phyloP scores from a whole-genome alignment of 2,113 vertebrate species.

The Crotalus viridis region DNA sequence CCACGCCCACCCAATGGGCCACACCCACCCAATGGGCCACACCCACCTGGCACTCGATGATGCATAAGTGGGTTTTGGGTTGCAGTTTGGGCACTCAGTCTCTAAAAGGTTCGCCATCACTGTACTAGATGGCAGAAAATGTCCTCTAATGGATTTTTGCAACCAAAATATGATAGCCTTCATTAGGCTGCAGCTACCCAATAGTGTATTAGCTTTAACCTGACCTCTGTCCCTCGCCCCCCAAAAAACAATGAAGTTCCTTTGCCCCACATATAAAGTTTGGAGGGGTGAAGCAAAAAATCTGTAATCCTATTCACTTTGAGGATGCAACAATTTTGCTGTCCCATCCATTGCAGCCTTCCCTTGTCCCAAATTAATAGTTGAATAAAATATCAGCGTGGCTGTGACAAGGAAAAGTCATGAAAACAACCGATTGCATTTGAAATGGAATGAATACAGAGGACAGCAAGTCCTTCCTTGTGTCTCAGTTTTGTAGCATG shows the following conservation, averaged over 20 bases:
- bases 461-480: background rate
- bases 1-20: too few relatives aligned
- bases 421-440: background rate
- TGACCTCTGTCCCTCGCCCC: background rate
- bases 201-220: background rate
- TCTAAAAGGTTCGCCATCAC: too few relatives aligned
- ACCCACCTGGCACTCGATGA: too few relatives aligned
- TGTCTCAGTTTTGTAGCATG: background rate
- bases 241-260: background rate
- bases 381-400: background rate
- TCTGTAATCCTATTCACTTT: background rate
- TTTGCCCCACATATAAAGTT: background rate
- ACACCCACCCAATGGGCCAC: too few relatives aligned
- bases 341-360: background rate
- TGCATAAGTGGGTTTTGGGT: too few relatives aligned
- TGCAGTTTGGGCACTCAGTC: too few relatives aligned
- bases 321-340: background rate
- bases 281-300: background rate
- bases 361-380: background rate
- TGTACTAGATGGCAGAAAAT: background rate
- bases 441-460: background rate
- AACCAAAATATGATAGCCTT: background rate
- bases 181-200: background rate
- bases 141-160: background rate
- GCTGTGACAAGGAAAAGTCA: background rate